Conservation (phyloP, 92 coral and sea anemone genomes). For the Micromussa lordhowensis region DNA sequence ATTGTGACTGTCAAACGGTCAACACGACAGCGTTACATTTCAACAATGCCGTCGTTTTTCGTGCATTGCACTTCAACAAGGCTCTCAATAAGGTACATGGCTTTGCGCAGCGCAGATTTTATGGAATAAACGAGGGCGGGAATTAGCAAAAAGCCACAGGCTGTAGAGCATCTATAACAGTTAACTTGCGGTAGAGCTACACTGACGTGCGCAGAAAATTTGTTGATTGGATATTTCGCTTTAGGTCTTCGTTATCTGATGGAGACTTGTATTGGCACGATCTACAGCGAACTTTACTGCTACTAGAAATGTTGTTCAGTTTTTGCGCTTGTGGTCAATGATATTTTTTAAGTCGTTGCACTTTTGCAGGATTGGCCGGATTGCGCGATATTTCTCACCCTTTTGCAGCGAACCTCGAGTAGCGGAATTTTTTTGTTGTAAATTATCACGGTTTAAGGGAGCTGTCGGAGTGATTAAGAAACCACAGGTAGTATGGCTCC, state of each 20-base stretch:
- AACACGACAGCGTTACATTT: conserved; percentile 74
- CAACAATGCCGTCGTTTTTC: conserved; percentile 37
- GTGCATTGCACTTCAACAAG: conserved; percentile 9
- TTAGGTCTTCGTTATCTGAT: conserved; percentile 39
- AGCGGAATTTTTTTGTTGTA: background rate
- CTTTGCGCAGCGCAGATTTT: conserved; percentile 1
- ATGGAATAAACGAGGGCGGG: no score
- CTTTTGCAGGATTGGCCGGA: background rate
- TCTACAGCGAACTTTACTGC: conserved; percentile 8
- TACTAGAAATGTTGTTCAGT: background rate
- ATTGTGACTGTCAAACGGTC: conserved; percentile 73
- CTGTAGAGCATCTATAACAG: background rate
- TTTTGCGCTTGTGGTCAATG: background rate
- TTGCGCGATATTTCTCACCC: background rate
- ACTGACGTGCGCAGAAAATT: conserved; percentile 3
- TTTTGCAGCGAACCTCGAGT: background rate
- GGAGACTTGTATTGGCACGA: conserved; percentile 16
- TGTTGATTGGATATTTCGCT: conserved; percentile 29
- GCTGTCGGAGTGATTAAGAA: conserved; percentile 42
- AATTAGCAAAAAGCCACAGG: background rate
- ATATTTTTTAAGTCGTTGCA: background rate
- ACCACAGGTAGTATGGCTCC: conserved; percentile 42
- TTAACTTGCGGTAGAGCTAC: background rate
- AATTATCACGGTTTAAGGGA: conserved; percentile 32
- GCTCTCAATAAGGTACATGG: conserved; percentile 16